A percentile compares a stretch with the other conserved stretches of the same genome.
Evolutionary conservation across 2,113 vertebrate species (phyloP).

Genomic region (Poeciliopsis turrubarensis): DNA sequence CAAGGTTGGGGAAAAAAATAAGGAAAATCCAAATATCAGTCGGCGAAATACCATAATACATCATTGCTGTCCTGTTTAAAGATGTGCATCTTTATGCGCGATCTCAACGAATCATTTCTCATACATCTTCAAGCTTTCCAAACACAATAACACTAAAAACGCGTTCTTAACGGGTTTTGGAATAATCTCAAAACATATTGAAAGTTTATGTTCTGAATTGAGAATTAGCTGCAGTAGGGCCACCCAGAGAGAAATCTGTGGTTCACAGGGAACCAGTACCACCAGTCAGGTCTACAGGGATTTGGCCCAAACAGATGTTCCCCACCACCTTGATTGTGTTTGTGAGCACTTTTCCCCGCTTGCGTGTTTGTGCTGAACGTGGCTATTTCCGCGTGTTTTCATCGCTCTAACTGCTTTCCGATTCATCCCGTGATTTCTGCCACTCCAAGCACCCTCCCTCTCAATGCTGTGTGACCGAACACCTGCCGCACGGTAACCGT

Average conservation of each 20-base stretch:
- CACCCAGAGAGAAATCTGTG: constrained; percentile 25
- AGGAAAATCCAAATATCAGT: background rate
- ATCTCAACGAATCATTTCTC: too few relatives aligned
- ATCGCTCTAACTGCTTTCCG: constrained; percentile 35
- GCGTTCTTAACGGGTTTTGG: background rate
- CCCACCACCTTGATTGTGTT: constrained; percentile 37
- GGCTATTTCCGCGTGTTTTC: constrained; percentile 27
- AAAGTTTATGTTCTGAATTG: constrained; percentile 11
- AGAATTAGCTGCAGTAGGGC: constrained; percentile 16
- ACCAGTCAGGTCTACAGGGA: constrained; percentile 56
- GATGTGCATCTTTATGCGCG: background rate
- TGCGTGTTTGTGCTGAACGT: background rate
- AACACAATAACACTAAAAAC: background rate
- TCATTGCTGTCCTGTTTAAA: background rate
- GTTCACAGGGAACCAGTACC: constrained; percentile 29
- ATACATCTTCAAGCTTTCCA: background rate
- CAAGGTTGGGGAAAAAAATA: background rate
- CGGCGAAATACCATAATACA: background rate
- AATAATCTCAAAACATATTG: background rate
- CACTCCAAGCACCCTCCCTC: constrained; percentile 74
- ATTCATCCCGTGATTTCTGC: constrained; percentile 76
- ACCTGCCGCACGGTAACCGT: constrained; percentile 71
- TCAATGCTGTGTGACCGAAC: constrained; percentile 70
- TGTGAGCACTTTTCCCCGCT: constrained; percentile 19
- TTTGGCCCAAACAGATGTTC: constrained; percentile 68